A percentile compares a stretch with the other conserved stretches of the same genome.
phyloP scores from a whole-genome alignment of 2,888 invertebrate genomes.

The Stomorhina lunata region DNA sequence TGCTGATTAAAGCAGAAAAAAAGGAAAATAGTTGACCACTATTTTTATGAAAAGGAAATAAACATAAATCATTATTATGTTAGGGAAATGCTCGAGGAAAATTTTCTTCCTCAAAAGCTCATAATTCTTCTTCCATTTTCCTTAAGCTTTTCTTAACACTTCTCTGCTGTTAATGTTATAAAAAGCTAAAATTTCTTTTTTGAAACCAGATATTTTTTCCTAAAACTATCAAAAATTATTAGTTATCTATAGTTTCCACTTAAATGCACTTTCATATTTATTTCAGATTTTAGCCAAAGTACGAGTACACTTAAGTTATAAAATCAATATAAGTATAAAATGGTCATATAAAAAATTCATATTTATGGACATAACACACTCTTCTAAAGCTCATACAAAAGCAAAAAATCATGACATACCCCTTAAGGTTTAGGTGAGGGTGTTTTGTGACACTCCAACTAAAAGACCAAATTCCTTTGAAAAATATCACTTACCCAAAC shows the following conservation, averaged over 20 bases:
- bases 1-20: constrained; percentile 41
- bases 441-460: background rate
- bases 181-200: too few species aligned
- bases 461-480: background rate
- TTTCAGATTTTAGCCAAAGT: background rate
- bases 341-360: constrained; percentile 20
- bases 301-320: constrained; percentile 24
- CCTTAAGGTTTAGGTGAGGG: constrained; percentile 10
- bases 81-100: too few species aligned
- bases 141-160: too few species aligned
- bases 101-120: too few species aligned
- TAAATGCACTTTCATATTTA: constrained; percentile 49
- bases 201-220: too few species aligned
- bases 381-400: constrained; percentile 1
- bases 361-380: background rate
- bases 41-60: background rate
- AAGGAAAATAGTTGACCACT: constrained; percentile 7
- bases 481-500: constrained; percentile 42
- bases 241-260: constrained; percentile 64
- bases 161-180: too few species aligned
- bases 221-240: constrained; percentile 45
- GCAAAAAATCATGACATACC: background rate
- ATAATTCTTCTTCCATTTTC: too few species aligned
- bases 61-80: constrained; percentile 43
- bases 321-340: constrained; percentile 32